phyloP scores from a whole-genome alignment of 2,888 invertebrate species.

The Caenorhabditis uteleia region DNA sequence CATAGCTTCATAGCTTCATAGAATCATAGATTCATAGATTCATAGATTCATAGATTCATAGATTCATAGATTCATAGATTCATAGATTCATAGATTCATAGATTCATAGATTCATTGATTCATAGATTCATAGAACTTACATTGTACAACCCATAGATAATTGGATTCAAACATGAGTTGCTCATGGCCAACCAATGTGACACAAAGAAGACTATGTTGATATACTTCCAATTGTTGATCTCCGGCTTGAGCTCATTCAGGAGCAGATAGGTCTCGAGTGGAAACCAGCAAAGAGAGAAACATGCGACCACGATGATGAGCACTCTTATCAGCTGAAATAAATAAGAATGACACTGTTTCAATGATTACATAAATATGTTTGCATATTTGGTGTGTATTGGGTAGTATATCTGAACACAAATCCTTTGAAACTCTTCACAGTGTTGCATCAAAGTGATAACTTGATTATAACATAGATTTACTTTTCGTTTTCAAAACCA shows the following conservation, averaged over 20 bases:
- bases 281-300: constrained; percentile 73
- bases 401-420: no score
- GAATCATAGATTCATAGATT: neutral
- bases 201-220: constrained; percentile 85
- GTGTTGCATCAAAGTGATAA: no score
- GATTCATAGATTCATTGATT: neutral
- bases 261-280: constrained; percentile 72
- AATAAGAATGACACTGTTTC: no score
- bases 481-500: no score
- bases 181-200: constrained; percentile 82
- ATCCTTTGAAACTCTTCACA: no score
- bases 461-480: no score
- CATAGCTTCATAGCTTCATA: no score
- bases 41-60: neutral
- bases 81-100: no score
- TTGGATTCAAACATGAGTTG: constrained; percentile 87
- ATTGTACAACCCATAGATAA: constrained; percentile 87
- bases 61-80: neutral
- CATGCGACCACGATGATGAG: constrained; percentile 71
- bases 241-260: constrained; percentile 62
- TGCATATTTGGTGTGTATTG: no score
- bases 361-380: no score
- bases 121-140: constrained; percentile 75
- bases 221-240: constrained; percentile 76
- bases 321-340: constrained; percentile 65